Evolutionary conservation across 2,797 vertebrate species (phyloP).

Genomic region (Megaceryle alcyon): DNA sequence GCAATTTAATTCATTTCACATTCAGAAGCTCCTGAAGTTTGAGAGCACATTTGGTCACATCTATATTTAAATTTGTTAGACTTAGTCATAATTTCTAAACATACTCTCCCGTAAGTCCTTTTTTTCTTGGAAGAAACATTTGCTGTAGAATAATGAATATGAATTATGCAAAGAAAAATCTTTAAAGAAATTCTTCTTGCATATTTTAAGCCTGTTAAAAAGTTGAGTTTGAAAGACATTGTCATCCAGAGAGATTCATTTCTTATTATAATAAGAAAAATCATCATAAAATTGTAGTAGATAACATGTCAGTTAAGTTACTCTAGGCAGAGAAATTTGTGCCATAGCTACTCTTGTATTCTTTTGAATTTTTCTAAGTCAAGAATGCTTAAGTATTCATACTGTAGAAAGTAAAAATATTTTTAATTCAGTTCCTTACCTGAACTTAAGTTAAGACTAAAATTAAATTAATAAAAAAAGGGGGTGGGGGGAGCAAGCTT

Average conservation of each 20-base stretch:
- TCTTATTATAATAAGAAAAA: slow-evolving; percentile 53
- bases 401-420: not conserved
- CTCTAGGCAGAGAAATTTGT: slow-evolving; percentile 23
- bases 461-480: too few species aligned
- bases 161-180: slow-evolving; percentile 53
- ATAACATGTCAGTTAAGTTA: slow-evolving; percentile 34
- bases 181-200: slow-evolving; percentile 54
- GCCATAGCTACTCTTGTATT: not conserved
- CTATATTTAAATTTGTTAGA: slow-evolving; percentile 68
- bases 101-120: not conserved
- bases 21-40: slow-evolving; percentile 31
- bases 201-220: slow-evolving; percentile 63
- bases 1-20: slow-evolving; percentile 7
- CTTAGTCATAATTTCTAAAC: slow-evolving; percentile 64
- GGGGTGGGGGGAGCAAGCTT: not conserved
- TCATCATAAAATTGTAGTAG: slow-evolving; percentile 9
- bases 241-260: slow-evolving; percentile 40
- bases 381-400: not conserved
- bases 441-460: not conserved
- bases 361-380: not conserved
- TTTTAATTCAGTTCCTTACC: not conserved
- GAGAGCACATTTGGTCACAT: slow-evolving; percentile 40
- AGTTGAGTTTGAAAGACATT: slow-evolving; percentile 61
- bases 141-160: slow-evolving; percentile 51
- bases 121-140: slow-evolving; percentile 53